Evolutionary conservation across 1,140 invertebrate genomes (phyloP).

Genomic region (Spodoptera litura): DNA sequence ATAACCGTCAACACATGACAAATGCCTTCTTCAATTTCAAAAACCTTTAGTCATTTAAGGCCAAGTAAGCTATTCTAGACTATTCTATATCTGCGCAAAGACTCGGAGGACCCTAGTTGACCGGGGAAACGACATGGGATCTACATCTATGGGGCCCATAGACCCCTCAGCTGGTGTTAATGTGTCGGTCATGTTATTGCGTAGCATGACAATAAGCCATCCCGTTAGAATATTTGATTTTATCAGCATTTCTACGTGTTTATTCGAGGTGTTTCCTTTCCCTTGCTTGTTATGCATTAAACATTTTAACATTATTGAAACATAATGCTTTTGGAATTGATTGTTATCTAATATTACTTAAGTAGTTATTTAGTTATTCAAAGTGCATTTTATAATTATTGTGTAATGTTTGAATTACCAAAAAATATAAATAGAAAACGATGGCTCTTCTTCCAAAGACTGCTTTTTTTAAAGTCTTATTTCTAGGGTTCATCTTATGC

Average conservation of each 20-base stretch:
- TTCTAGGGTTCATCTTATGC: too few relatives aligned
- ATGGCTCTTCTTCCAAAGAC: too few relatives aligned
- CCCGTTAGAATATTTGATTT: constrained; percentile 32
- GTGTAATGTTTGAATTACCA: too few relatives aligned
- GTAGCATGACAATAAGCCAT: constrained; percentile 31
- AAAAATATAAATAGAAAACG: too few relatives aligned
- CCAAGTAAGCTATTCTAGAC: too few relatives aligned
- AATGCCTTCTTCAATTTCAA: too few relatives aligned
- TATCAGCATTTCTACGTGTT: constrained; percentile 37
- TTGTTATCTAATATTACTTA: background rate
- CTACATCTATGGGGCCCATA: constrained; percentile 18
- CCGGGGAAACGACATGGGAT: constrained; percentile 43
- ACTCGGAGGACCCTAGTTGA: constrained; percentile 44
- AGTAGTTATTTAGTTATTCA: background rate
- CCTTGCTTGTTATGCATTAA: constrained; percentile 20
- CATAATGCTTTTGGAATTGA: background rate
- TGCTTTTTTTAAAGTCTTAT: too few relatives aligned
- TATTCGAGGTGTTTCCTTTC: constrained; percentile 32
- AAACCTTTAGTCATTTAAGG: too few relatives aligned
- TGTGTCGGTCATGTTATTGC: constrained; percentile 17
- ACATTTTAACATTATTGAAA: constrained; percentile 21
- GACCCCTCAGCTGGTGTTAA: constrained; percentile 22
- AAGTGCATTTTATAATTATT: background rate
- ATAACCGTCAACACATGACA: too few relatives aligned
- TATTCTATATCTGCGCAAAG: too few relatives aligned